Evolutionary conservation across 2,797 vertebrate species (phyloP).

Genomic region (Artibeus lituratus): DNA sequence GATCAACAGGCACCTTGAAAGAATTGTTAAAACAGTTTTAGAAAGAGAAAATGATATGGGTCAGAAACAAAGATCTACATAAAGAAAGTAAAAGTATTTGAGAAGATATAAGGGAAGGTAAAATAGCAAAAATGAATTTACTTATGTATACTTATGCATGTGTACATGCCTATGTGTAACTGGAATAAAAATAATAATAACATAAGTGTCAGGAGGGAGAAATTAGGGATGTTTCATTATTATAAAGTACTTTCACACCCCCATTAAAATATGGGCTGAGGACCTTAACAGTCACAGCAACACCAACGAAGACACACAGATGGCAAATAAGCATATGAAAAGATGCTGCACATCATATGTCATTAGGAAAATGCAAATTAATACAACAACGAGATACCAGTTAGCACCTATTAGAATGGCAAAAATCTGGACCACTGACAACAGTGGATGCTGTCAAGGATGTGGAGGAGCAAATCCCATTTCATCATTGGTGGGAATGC

Average conservation of each 20-base stretch:
- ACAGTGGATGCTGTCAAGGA: background rate
- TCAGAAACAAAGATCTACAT: background rate
- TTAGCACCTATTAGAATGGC: too few relatives aligned
- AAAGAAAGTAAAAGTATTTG: background rate
- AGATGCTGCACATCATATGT: too few relatives aligned
- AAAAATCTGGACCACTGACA: background rate
- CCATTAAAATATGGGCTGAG: background rate
- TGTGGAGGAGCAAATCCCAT: background rate
- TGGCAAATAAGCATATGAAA: too few relatives aligned
- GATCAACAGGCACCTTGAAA: background rate
- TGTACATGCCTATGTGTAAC: background rate
- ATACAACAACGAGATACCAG: too few relatives aligned
- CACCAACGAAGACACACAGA: too few relatives aligned
- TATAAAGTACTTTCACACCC: background rate
- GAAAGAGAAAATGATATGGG: background rate
- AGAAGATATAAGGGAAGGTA: background rate
- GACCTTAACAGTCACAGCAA: background rate
- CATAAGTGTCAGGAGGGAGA: background rate
- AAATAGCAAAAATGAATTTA: background rate
- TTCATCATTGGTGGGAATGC: background rate
- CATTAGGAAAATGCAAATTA: too few relatives aligned
- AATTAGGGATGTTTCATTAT: background rate
- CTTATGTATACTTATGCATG: background rate
- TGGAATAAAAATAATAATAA: background rate
- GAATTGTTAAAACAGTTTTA: background rate